phyloP scores from a whole-genome alignment of 2,113 vertebrate species.

The Panthera tigris region DNA sequence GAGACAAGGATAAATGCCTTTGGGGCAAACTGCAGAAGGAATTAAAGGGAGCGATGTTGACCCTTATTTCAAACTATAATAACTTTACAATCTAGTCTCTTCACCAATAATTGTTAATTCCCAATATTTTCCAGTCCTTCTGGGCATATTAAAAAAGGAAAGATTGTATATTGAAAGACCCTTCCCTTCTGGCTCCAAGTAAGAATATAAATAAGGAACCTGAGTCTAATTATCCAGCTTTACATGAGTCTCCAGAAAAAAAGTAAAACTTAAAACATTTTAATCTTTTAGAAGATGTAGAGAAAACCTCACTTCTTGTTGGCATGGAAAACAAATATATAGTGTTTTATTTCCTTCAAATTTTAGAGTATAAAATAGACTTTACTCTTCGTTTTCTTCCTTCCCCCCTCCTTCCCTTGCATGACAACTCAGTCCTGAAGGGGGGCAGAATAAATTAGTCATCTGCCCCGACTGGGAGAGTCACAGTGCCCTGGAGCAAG shows the following conservation, averaged over 20 bases:
- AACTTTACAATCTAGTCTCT: slow-evolving; percentile 51
- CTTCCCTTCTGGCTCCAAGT: slow-evolving; percentile 56
- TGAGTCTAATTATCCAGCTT: slow-evolving; percentile 78
- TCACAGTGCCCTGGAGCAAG: not conserved
- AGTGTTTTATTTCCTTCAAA: slow-evolving; percentile 5
- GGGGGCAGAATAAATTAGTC: not conserved
- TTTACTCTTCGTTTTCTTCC: not conserved
- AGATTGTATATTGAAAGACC: slow-evolving; percentile 56
- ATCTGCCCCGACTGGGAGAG: not conserved
- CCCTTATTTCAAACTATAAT: slow-evolving; percentile 58
- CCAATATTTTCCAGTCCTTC: slow-evolving; percentile 46
- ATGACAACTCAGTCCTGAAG: not conserved
- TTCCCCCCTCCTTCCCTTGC: not conserved
- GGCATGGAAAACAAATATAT: not conserved
- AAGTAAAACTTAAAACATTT: slow-evolving; percentile 30
- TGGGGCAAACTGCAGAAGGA: slow-evolving; percentile 1
- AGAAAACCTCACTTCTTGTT: slow-evolving; percentile 24
- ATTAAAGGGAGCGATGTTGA: slow-evolving; percentile 48
- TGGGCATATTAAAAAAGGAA: slow-evolving; percentile 61
- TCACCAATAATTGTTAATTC: slow-evolving; percentile 57
- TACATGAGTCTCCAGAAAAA: slow-evolving; percentile 70
- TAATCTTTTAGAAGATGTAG: slow-evolving; percentile 22
- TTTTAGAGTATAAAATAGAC: slow-evolving; percentile 31
- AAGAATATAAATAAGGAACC: slow-evolving; percentile 75
- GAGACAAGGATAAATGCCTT: slow-evolving; percentile 61